Conservation (phyloP, 2,113 vertebrate genomes). For the Ailurus styani region DNA sequence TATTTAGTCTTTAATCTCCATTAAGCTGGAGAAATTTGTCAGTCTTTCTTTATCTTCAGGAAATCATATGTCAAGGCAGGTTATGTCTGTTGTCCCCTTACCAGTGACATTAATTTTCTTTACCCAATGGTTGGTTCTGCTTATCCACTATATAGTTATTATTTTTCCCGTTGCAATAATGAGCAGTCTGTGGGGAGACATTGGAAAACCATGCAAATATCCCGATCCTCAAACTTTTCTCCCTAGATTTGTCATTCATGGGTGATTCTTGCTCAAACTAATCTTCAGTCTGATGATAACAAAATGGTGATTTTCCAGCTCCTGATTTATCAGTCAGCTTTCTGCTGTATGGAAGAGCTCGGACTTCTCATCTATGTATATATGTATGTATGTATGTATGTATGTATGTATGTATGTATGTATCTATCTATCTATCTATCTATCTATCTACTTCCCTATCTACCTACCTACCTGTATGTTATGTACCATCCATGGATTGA, state of each 20-base stretch:
- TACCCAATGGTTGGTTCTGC: neutral
- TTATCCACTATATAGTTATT: neutral
- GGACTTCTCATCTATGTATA: neutral
- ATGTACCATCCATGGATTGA: neutral
- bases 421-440: neutral
- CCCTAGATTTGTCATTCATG: neutral
- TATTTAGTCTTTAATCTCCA: neutral
- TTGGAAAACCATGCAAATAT: neutral
- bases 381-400: too few species aligned
- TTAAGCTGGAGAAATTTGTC: neutral
- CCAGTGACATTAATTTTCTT: neutral
- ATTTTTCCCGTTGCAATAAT: neutral
- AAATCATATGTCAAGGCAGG: neutral
- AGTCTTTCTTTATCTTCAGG: neutral
- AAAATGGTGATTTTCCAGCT: neutral
- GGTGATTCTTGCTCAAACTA: neutral
- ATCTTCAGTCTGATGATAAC: neutral
- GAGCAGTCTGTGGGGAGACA: neutral
- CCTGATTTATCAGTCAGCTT: neutral
- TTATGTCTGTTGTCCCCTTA: neutral
- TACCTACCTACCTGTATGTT: neutral
- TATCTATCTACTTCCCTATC: neutral
- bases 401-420: neutral
- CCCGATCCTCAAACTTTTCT: neutral
- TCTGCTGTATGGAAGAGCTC: neutral